Conservation (phyloP, 2,113 vertebrate genomes). For the Bettongia penicillata region DNA sequence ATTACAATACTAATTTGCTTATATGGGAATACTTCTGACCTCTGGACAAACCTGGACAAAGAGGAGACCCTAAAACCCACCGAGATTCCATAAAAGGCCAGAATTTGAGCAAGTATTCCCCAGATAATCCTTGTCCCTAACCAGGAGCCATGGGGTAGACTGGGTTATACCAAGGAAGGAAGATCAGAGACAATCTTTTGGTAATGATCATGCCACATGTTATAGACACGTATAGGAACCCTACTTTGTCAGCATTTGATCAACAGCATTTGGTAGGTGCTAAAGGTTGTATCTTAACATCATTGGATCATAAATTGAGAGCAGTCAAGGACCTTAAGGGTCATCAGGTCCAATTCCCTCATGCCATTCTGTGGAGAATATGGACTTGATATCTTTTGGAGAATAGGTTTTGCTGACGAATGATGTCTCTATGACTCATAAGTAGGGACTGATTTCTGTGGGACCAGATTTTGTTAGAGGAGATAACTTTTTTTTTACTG, state of each 20-base stretch:
- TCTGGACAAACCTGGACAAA: background rate
- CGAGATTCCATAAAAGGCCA: background rate
- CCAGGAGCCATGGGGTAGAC: background rate
- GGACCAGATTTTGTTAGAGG: background rate
- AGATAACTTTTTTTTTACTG: background rate
- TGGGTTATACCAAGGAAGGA: background rate
- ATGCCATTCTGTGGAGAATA: background rate
- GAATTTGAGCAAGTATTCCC: background rate
- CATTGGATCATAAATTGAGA: too few species aligned
- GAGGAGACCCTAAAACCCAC: background rate
- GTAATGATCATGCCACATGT: background rate
- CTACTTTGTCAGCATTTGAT: background rate
- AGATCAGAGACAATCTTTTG: background rate
- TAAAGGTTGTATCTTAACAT: too few species aligned
- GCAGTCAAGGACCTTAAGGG: background rate
- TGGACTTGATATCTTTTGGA: background rate
- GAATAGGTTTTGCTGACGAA: background rate
- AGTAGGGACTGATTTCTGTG: background rate
- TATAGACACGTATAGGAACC: background rate
- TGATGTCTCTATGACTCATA: background rate
- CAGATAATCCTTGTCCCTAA: background rate
- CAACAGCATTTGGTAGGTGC: too few species aligned
- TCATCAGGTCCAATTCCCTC: background rate
- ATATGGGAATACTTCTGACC: background rate
- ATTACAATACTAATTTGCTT: background rate